Percentiles rank a stretch among this genome's conserved stretches.
These are phyloP conservation scores for Drosophila mercatorum DNA, from an alignment of 2,888 invertebrate species.

Conservation along the genomic window DNA sequence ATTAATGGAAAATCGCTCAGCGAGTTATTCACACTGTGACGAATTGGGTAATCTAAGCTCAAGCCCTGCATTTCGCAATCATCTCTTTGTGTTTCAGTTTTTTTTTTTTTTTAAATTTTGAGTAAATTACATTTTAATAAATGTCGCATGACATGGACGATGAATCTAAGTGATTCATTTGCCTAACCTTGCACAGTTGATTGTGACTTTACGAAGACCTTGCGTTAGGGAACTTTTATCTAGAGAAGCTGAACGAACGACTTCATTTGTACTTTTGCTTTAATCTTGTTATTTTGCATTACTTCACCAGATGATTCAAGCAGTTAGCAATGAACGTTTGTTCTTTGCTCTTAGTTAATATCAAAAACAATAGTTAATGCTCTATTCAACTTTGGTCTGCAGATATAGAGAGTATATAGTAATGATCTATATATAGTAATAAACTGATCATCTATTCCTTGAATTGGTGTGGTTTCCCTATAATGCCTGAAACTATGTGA, in stretches of 20 bases:
- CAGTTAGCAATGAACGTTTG: neutral
- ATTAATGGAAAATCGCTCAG: conserved; percentile 17
- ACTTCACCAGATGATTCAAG: conserved; percentile 21
- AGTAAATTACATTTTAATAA: conserved; percentile 11
- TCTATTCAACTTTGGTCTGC: neutral
- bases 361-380: neutral
- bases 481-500: neutral
- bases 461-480: neutral
- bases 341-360: neutral
- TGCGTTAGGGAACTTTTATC: conserved; percentile 22
- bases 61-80: conserved; percentile 12
- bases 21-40: conserved; percentile 31
- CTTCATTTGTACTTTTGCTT: neutral
- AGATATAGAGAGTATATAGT: neutral
- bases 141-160: neutral
- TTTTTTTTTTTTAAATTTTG: neutral
- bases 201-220: conserved; percentile 11
- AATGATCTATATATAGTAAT: neutral
- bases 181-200: conserved; percentile 17
- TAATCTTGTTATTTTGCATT: conserved; percentile 19
- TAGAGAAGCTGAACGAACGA: conserved; percentile 17
- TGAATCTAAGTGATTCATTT: conserved; percentile 39
- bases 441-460: neutral
- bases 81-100: neutral
- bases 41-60: conserved; percentile 34